Conservation (phyloP, 1,140 invertebrate genomes). For the Drosophila lowei region DNA sequence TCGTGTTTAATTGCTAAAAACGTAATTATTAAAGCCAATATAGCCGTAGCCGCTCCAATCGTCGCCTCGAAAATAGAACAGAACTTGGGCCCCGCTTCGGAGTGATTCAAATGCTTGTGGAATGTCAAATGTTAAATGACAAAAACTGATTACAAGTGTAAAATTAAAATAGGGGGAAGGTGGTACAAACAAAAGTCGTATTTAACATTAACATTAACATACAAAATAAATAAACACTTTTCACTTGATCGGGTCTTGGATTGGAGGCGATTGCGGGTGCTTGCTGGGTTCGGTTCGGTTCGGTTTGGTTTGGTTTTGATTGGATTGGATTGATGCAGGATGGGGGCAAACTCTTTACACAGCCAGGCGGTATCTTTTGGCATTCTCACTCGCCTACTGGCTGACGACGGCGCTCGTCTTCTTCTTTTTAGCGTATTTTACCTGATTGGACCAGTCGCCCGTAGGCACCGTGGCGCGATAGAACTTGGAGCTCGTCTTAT, state of each 20-base stretch:
- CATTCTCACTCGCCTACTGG: slow-evolving; percentile 48
- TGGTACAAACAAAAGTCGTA: slow-evolving; percentile 35
- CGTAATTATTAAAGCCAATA: slow-evolving; percentile 27
- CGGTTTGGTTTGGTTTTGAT: slow-evolving; percentile 24
- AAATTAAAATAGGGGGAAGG: slow-evolving; percentile 14
- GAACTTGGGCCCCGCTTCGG: slow-evolving; percentile 16
- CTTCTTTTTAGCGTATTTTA: slow-evolving; percentile 82
- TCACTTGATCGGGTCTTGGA: slow-evolving; percentile 37
- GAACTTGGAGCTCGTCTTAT: slow-evolving; percentile 95
- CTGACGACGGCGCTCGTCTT: slow-evolving; percentile 68
- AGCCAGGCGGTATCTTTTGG: slow-evolving; percentile 33
- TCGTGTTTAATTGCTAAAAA: slow-evolving; percentile 20
- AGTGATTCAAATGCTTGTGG: slow-evolving; percentile 44
- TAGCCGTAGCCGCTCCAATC: slow-evolving; percentile 31
- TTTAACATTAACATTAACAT: slow-evolving; percentile 43
- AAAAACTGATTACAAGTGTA: slow-evolving; percentile 11
- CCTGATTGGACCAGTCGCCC: slow-evolving; percentile 92
- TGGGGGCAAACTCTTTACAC: slow-evolving; percentile 49
- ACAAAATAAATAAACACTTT: slow-evolving; percentile 54
- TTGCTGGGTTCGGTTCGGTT: slow-evolving; percentile 19
- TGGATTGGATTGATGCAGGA: slow-evolving; percentile 18
- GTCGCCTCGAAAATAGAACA: slow-evolving; percentile 21
- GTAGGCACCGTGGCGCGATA: slow-evolving; percentile 91
- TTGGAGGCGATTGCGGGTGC: slow-evolving; percentile 1
- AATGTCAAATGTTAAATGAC: slow-evolving; percentile 73